These are phyloP conservation scores for Philotrypesis tridentata DNA, from an alignment of 1,140 invertebrate species.

Conservation along the genomic window DNA sequence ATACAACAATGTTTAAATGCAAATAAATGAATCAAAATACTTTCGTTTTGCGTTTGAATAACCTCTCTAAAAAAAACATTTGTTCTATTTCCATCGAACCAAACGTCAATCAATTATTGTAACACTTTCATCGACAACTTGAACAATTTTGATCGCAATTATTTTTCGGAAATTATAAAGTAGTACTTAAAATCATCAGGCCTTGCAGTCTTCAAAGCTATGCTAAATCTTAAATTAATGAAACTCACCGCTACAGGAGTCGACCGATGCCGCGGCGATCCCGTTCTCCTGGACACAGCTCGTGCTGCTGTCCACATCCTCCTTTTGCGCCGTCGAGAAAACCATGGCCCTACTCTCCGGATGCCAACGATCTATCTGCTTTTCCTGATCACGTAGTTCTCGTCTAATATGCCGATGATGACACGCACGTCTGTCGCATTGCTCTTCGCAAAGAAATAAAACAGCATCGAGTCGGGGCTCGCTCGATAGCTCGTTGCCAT, in stretches of 20 bases:
- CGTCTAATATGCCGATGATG: not conserved
- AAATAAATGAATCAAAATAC: constrained; percentile 20
- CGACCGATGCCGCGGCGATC: not conserved
- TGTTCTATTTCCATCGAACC: too few relatives aligned
- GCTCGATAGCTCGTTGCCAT: constrained; percentile 30
- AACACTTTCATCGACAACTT: too few relatives aligned
- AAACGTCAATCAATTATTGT: too few relatives aligned
- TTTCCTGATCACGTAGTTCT: not conserved
- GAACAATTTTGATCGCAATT: too few relatives aligned
- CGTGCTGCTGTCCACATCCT: constrained; percentile 13
- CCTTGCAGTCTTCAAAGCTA: too few relatives aligned
- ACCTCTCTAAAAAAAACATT: too few relatives aligned
- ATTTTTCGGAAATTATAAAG: too few relatives aligned
- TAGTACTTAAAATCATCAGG: too few relatives aligned
- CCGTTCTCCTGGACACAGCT: constrained; percentile 27
- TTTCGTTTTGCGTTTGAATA: too few relatives aligned
- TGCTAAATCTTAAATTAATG: too few relatives aligned
- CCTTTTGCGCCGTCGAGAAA: constrained; percentile 31
- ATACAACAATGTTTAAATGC: constrained; percentile 2
- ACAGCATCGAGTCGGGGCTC: not conserved
- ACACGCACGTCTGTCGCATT: not conserved
- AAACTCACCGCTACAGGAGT: constrained; percentile 33
- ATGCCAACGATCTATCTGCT: not conserved
- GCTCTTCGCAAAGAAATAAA: not conserved
- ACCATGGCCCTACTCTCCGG: constrained; percentile 15